Percentiles rank a stretch among this genome's conserved stretches.
Conservation (phyloP, 2,888 invertebrate species). For the Campoletis raptor region DNA sequence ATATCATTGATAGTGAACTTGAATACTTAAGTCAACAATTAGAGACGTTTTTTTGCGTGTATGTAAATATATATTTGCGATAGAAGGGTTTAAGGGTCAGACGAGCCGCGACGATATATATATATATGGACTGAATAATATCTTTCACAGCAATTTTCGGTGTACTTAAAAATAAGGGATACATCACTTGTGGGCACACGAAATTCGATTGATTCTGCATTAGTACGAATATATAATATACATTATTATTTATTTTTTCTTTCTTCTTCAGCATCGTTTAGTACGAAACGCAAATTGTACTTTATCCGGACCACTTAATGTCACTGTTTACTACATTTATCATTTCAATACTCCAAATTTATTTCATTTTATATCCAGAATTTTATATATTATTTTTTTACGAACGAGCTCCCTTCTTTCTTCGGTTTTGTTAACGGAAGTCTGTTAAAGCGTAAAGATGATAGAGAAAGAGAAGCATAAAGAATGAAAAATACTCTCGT, state of each 20-base stretch:
- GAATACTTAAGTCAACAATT: conserved; percentile 50
- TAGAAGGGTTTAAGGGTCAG: conserved; percentile 7
- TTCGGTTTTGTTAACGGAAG: neutral
- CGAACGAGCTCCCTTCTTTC: neutral
- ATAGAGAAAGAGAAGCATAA: neutral
- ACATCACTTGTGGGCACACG: conserved; percentile 62
- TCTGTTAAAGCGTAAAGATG: conserved; percentile 8
- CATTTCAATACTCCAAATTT: neutral
- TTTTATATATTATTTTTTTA: neutral
- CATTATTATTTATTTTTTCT: conserved; percentile 44
- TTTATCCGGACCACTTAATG: conserved; percentile 72
- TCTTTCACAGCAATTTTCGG: conserved; percentile 66
- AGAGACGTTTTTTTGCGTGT: conserved; percentile 40
- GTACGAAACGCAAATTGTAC: conserved; percentile 82
- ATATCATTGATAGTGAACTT: conserved; percentile 48
- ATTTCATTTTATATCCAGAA: neutral
- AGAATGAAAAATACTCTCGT: conserved; percentile 5
- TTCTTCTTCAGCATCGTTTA: conserved; percentile 66
- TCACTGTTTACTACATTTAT: conserved; percentile 16
- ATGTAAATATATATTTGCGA: conserved; percentile 25
- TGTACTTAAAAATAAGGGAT: conserved; percentile 75
- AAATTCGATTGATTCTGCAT: conserved; percentile 73
- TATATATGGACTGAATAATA: conserved; percentile 61
- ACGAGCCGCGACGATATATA: conserved; percentile 34
- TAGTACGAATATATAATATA: conserved; percentile 80